A percentile compares a stretch with the other conserved stretches of the same genome.
Conservation (phyloP, 1,140 invertebrate species). For the Drosophila bocki region DNA sequence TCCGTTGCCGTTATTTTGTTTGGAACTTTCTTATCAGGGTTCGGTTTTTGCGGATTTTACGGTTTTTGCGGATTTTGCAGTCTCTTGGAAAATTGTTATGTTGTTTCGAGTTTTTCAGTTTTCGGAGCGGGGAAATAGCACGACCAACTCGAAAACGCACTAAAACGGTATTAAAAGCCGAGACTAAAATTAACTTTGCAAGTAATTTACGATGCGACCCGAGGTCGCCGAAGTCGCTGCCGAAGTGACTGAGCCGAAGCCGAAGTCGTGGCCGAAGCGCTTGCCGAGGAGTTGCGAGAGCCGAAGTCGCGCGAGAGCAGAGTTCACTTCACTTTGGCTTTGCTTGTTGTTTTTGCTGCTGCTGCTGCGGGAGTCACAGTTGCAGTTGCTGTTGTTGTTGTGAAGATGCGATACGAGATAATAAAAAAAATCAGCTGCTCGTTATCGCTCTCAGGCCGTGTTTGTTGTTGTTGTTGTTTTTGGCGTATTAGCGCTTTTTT, state of each 20-base stretch:
- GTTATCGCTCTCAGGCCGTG: constrained; percentile 57
- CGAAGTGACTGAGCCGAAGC: constrained; percentile 29
- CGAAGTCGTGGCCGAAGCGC: constrained; percentile 31
- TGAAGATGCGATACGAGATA: constrained; percentile 48
- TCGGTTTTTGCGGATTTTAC: constrained; percentile 1
- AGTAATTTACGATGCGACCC: constrained; percentile 74
- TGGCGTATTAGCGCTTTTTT: background rate
- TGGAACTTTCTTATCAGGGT: background rate
- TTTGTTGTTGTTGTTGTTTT: constrained; percentile 34
- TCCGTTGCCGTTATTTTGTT: constrained; percentile 8
- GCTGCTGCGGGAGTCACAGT: constrained; percentile 38
- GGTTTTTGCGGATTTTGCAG: constrained; percentile 4
- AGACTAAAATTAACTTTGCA: constrained; percentile 84
- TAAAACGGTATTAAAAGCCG: constrained; percentile 85
- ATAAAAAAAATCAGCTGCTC: constrained; percentile 62
- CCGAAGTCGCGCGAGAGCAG: constrained; percentile 36
- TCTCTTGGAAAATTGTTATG: constrained; percentile 25
- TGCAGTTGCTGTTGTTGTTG: constrained; percentile 25
- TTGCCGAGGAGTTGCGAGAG: constrained; percentile 22
- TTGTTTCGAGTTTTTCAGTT: constrained; percentile 28
- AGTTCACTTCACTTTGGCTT: constrained; percentile 78
- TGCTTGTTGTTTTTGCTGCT: constrained; percentile 30
- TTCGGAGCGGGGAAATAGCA: constrained; percentile 59
- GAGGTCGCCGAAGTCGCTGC: constrained; percentile 45
- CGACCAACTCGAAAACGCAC: constrained; percentile 85